Conservation (phyloP, 2,888 invertebrate genomes). For the Drosophila nigricruria region DNA sequence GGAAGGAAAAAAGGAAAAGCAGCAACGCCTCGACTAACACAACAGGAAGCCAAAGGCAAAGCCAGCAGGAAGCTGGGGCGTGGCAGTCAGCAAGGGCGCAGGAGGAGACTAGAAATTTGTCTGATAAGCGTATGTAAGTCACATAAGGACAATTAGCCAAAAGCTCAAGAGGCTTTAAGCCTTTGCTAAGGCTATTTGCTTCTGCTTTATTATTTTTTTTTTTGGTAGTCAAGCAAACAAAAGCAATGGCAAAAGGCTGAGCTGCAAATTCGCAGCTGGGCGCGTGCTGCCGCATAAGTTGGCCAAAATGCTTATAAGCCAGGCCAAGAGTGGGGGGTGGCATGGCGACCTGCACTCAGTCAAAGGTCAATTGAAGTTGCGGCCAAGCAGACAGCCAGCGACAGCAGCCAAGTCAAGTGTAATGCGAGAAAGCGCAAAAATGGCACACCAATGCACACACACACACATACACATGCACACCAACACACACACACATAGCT, state of each 20-base stretch:
- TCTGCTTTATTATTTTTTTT: slow-evolving; percentile 35
- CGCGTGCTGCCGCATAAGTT: slow-evolving; percentile 22
- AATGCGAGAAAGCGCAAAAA: slow-evolving; percentile 73
- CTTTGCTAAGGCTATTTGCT: slow-evolving; percentile 17
- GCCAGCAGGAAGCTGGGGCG: slow-evolving; percentile 5
- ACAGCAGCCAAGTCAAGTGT: slow-evolving; percentile 70
- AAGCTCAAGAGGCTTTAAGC: slow-evolving; percentile 73
- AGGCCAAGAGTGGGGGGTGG: slow-evolving; percentile 6
- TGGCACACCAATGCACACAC: slow-evolving; percentile 49
- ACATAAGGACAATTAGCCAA: slow-evolving; percentile 82
- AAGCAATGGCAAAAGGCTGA: slow-evolving; percentile 14
- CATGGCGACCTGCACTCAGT: slow-evolving; percentile 53
- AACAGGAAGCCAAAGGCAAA: slow-evolving; percentile 17
- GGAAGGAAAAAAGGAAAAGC: slow-evolving; percentile 35
- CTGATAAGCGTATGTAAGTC: slow-evolving; percentile 76
- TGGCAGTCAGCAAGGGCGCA: background rate
- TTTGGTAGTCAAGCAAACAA: slow-evolving; percentile 33
- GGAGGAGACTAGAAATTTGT: background rate
- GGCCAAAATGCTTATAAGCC: slow-evolving; percentile 33
- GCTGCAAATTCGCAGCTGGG: slow-evolving; percentile 23
- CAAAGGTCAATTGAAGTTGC: slow-evolving; percentile 80
- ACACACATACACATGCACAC: slow-evolving; percentile 19
- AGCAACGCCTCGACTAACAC: slow-evolving; percentile 22
- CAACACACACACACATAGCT: slow-evolving; percentile 25
- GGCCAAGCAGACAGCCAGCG: slow-evolving; percentile 50